A percentile compares a stretch with the other conserved stretches of the same genome.
These are phyloP conservation scores for Pemphigus obesinymphae DNA, from an alignment of 1,140 invertebrate species.

Conservation along the genomic window DNA sequence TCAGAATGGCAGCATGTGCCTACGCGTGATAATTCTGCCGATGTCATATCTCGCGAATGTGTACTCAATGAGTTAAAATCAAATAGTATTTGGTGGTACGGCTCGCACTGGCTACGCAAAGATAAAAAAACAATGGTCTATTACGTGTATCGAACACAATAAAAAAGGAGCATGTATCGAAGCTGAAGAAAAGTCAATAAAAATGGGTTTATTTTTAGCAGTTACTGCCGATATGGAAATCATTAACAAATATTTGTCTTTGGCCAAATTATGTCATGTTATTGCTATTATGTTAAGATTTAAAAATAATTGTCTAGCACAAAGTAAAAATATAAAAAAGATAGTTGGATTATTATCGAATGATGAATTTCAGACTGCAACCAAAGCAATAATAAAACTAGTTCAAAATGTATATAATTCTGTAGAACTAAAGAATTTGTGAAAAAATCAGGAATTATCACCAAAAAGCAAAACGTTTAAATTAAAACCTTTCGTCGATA, in stretches of 20 bases:
- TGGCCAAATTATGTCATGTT: neutral
- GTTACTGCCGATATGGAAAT: neutral
- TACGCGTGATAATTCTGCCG: neutral
- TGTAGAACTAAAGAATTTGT: neutral
- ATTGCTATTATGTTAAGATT: neutral
- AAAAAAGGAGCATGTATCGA: neutral
- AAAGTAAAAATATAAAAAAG: neutral
- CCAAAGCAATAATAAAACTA: neutral
- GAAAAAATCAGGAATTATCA: neutral
- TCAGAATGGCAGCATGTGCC: neutral
- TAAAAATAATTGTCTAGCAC: neutral
- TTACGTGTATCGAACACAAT: neutral
- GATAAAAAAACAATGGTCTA: neutral
- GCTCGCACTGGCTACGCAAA: slow-evolving; percentile 35
- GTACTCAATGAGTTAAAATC: slow-evolving; percentile 22
- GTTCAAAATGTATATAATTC: neutral
- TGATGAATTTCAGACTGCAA: neutral
- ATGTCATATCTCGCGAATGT: neutral
- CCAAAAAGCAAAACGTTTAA: neutral
- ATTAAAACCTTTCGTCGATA: neutral
- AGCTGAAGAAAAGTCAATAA: neutral
- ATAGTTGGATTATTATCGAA: neutral
- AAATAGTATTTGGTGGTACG: slow-evolving; percentile 43
- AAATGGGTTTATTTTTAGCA: neutral
- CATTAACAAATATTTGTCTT: neutral